Conservation (phyloP, 1,140 invertebrate genomes). For the Stratiolaelaps scimitus region DNA sequence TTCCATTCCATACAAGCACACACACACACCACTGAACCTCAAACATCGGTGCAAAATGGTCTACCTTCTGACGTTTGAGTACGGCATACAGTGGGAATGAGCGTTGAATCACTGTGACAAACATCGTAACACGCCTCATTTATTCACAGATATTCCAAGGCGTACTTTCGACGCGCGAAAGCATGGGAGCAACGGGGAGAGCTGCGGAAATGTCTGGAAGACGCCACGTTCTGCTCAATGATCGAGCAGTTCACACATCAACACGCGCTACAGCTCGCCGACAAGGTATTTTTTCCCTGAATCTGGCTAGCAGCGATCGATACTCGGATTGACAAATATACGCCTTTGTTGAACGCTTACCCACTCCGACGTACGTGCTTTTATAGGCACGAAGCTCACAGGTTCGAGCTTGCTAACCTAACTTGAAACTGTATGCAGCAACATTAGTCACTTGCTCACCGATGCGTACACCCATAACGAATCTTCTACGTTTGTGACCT, state of each 20-base stretch:
- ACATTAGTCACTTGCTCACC: too few species aligned
- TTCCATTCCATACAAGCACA: too few species aligned
- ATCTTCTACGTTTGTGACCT: background rate
- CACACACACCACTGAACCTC: background rate
- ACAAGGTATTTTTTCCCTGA: slow-evolving; percentile 52
- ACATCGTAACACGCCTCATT: background rate
- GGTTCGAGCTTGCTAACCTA: too few species aligned
- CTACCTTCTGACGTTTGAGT: too few species aligned
- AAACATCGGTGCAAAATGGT: background rate
- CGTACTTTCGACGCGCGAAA: slow-evolving; percentile 15
- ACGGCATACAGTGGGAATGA: too few species aligned
- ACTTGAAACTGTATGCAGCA: too few species aligned
- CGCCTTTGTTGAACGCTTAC: too few species aligned
- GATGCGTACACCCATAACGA: too few species aligned
- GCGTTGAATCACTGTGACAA: background rate
- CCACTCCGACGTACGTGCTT: too few species aligned
- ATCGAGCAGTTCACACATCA: slow-evolving; percentile 74
- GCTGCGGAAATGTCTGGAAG: slow-evolving; percentile 40
- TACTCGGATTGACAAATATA: too few species aligned
- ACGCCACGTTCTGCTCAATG: slow-evolving; percentile 79
- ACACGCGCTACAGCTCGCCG: slow-evolving; percentile 60
- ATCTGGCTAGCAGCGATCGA: too few species aligned
- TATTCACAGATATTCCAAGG: slow-evolving; percentile 18
- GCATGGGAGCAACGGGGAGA: slow-evolving; percentile 28
- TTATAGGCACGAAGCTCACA: too few species aligned